These are phyloP conservation scores for Anseranas semipalmata DNA, from an alignment of 2,113 vertebrate genomes.

Conservation along the genomic window DNA sequence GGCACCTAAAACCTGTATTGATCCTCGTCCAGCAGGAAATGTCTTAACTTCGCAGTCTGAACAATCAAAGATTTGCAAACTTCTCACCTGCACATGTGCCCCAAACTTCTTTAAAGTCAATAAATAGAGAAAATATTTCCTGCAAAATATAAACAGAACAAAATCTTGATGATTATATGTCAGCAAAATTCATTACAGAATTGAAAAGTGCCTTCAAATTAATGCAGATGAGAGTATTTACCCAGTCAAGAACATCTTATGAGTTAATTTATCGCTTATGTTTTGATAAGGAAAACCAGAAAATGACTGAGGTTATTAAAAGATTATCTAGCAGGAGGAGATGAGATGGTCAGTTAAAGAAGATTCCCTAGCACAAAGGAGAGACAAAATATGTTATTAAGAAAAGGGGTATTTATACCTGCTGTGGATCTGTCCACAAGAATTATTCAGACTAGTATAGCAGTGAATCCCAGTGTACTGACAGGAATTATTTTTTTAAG, in stretches of 20 bases:
- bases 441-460: conserved; percentile 18
- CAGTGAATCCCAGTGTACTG: background rate
- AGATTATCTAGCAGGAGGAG: conserved; percentile 25
- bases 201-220: background rate
- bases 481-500: background rate
- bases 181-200: background rate
- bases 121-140: background rate
- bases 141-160: background rate
- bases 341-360: background rate
- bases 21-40: conserved; percentile 20
- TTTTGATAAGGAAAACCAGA: background rate
- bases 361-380: conserved; percentile 1
- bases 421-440: background rate
- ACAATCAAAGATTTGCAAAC: background rate
- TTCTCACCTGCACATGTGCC: background rate
- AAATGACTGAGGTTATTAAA: conserved; percentile 24
- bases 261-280: background rate
- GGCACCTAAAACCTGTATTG: conserved; percentile 12
- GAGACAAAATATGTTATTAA: conserved; percentile 10
- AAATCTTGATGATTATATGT: background rate
- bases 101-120: background rate
- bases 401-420: conserved; percentile 15
- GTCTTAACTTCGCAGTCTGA: background rate
- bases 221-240: background rate
- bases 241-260: background rate